A percentile compares a stretch with the other conserved stretches of the same genome.
phyloP scores from a whole-genome alignment of 2,113 vertebrate species.

The Dryoscopus gambensis region DNA sequence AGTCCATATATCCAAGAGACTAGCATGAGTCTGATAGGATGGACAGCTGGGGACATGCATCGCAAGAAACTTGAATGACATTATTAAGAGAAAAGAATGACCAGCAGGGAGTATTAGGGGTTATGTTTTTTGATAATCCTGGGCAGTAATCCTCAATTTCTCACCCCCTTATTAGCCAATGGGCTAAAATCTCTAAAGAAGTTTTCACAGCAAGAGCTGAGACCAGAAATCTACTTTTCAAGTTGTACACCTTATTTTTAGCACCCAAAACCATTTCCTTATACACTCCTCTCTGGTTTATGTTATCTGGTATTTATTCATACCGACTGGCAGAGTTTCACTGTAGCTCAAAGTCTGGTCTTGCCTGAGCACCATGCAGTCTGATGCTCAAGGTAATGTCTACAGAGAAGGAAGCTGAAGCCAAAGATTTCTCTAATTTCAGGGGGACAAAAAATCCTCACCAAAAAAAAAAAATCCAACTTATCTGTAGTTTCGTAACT shows the following conservation, averaged over 20 bases:
- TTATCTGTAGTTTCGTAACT: not conserved
- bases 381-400: not conserved
- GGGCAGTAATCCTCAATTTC: not conserved
- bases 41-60: not conserved
- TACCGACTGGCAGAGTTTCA: not conserved
- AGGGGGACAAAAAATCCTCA: not conserved
- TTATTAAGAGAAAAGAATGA: not conserved
- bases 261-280: not conserved
- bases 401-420: not conserved
- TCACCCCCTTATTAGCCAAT: not conserved
- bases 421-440: not conserved
- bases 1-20: not conserved
- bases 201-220: not conserved
- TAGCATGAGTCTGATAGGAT: not conserved
- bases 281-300: not conserved
- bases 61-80: not conserved
- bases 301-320: not conserved
- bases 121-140: not conserved
- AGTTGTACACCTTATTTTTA: not conserved
- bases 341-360: not conserved
- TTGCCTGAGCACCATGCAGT: not conserved
- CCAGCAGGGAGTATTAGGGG: accelerated
- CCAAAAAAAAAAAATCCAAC: not conserved
- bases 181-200: not conserved
- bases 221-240: not conserved